Evolutionary conservation across 2,888 invertebrate species (phyloP).

Genomic region (Eilema depressum): DNA sequence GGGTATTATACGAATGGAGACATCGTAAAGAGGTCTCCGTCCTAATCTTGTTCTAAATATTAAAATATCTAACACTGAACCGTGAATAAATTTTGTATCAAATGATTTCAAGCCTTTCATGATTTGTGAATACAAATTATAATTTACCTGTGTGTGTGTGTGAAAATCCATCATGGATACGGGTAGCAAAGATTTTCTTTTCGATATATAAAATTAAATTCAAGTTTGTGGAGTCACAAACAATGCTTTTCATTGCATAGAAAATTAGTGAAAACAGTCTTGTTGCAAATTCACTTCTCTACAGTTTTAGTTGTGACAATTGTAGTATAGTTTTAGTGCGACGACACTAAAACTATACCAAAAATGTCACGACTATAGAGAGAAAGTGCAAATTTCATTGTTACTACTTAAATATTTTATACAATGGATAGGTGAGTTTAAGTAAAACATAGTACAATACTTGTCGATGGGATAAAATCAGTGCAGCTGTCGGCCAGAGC

Average conservation of each 20-base stretch:
- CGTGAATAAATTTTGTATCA: not conserved
- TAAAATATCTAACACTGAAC: not conserved
- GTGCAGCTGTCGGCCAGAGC: constrained; percentile 40
- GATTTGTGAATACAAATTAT: not conserved
- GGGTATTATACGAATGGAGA: constrained; percentile 11
- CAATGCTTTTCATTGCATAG: too few species aligned
- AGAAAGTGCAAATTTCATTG: not conserved
- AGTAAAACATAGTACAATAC: constrained; percentile 1
- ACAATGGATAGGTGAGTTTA: not conserved
- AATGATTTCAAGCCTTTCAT: not conserved
- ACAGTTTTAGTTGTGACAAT: too few species aligned
- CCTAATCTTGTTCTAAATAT: constrained; percentile 7
- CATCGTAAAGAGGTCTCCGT: constrained; percentile 10
- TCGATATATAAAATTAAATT: not conserved
- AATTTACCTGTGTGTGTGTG: too few species aligned
- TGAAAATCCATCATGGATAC: not conserved
- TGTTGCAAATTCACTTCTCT: too few species aligned
- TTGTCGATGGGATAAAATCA: constrained; percentile 32
- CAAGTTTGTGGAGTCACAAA: too few species aligned
- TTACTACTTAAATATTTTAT: not conserved
- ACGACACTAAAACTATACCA: too few species aligned
- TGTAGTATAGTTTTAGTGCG: too few species aligned
- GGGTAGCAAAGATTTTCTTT: not conserved
- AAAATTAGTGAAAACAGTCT: too few species aligned
- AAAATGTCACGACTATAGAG: too few species aligned